Conservation (phyloP, 92 coral and sea anemone species). For the Bergia puertoricense region DNA sequence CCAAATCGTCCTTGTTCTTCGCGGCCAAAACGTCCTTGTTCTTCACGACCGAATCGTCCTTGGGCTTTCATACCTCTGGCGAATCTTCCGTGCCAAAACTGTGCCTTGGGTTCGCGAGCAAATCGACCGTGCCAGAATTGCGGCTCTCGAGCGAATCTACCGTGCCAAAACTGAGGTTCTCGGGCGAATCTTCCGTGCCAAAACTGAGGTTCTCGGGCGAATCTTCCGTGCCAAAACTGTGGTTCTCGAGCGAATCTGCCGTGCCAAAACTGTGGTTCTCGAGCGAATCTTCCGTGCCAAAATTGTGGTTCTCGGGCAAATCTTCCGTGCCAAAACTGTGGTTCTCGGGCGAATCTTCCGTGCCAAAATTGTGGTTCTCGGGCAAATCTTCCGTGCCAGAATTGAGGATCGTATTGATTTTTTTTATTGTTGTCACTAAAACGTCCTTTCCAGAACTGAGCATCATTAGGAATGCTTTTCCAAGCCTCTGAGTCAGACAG, state of each 20-base stretch:
- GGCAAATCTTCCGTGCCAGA: constrained; percentile 22
- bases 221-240: constrained; percentile 24
- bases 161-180: constrained; percentile 24
- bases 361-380: constrained; percentile 29
- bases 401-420: constrained; percentile 2
- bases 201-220: constrained; percentile 16
- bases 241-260: constrained; percentile 19
- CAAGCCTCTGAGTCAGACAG: background rate
- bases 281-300: constrained; percentile 14
- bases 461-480: background rate
- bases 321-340: background rate
- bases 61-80: background rate
- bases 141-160: constrained; percentile 13
- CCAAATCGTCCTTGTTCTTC: constrained; percentile 1
- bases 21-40: background rate
- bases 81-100: constrained; percentile 3
- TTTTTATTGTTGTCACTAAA: background rate
- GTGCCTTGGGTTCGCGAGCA: background rate
- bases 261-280: constrained; percentile 17
- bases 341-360: constrained; percentile 17
- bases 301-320: background rate
- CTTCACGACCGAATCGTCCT: constrained; percentile 8
- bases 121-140: constrained; percentile 22
- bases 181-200: constrained; percentile 32
- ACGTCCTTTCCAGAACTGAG: constrained; percentile 15